Conservation (phyloP, 2,113 vertebrate genomes). For the Myotis brandtii region DNA sequence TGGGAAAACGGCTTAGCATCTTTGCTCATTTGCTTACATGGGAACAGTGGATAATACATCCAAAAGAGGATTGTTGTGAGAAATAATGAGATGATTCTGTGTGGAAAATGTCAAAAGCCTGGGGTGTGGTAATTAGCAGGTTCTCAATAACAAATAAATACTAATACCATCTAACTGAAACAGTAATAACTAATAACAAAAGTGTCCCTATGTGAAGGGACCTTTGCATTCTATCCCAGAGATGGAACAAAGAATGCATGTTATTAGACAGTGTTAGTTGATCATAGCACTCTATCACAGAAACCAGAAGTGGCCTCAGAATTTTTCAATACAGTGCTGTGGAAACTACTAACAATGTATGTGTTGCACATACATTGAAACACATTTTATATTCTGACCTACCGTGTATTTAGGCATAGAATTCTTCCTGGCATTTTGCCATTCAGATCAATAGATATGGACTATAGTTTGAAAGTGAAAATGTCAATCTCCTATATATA, state of each 20-base stretch:
- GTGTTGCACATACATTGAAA: slow-evolving; percentile 1
- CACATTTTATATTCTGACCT: background rate
- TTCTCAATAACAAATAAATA: background rate
- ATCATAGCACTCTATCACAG: background rate
- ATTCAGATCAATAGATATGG: background rate
- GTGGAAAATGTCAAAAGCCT: background rate
- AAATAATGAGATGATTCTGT: background rate
- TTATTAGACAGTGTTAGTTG: background rate
- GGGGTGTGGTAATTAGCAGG: background rate
- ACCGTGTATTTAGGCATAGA: background rate
- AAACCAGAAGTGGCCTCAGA: background rate
- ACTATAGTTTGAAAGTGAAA: slow-evolving; percentile 20
- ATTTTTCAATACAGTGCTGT: background rate
- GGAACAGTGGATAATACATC: background rate
- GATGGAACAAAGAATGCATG: background rate
- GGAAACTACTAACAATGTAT: slow-evolving; percentile 2
- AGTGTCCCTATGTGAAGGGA: background rate
- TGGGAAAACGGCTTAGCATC: background rate
- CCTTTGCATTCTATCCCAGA: background rate
- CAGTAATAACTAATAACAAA: background rate
- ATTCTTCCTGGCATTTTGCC: slow-evolving; percentile 37
- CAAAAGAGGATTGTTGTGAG: background rate
- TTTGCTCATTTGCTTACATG: background rate
- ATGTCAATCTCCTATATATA: background rate
- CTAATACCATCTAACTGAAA: background rate